These are phyloP conservation scores for Nemoura dubitans DNA, from an alignment of 2,888 invertebrate genomes.

Conservation along the genomic window DNA sequence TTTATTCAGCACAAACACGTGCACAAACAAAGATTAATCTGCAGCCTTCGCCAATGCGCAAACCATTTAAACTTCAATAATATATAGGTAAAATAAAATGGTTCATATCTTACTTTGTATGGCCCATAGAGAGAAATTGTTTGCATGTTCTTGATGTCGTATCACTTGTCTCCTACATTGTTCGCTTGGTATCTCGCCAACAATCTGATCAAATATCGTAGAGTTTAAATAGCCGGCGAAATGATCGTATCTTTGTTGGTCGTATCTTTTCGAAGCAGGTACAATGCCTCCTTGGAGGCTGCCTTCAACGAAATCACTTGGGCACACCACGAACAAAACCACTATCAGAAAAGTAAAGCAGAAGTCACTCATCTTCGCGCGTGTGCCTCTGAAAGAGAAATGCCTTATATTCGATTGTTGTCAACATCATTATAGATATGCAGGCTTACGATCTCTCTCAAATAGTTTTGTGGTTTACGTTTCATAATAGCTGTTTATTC, in stretches of 20 bases:
- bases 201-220: conserved; percentile 13
- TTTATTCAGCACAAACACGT: not conserved
- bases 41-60: not conserved
- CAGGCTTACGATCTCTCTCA: not conserved
- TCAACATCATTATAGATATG: not conserved
- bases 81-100: no score
- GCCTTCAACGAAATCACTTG: not conserved
- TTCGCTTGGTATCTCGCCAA: not conserved
- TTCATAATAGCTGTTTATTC: not conserved
- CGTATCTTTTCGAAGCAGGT: not conserved
- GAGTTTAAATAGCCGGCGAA: not conserved
- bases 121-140: conserved; percentile 34
- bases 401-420: not conserved
- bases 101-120: conserved; percentile 35
- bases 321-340: not conserved
- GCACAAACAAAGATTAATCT: not conserved
- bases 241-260: not conserved
- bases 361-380: not conserved
- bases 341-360: not conserved
- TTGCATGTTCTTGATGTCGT: not conserved
- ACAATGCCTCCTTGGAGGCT: not conserved
- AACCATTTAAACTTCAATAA: not conserved
- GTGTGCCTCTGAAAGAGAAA: not conserved
- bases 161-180: not conserved
- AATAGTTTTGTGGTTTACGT: not conserved